Evolutionary conservation across 2,888 invertebrate species (phyloP).

Genomic region (Xiphydria camelus): DNA sequence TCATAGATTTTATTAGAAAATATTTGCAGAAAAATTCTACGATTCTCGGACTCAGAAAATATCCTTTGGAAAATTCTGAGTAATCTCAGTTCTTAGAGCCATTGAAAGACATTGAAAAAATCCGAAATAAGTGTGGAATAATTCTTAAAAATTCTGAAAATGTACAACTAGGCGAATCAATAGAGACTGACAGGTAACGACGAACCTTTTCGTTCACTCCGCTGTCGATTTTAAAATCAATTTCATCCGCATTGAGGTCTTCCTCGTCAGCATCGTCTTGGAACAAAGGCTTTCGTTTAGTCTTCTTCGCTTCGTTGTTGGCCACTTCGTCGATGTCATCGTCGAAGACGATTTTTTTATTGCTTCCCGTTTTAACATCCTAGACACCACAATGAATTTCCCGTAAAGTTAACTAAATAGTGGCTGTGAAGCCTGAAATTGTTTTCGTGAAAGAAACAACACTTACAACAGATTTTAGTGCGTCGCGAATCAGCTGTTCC

Average conservation of each 20-base stretch:
- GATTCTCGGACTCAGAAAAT: too few species aligned
- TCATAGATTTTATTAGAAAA: too few species aligned
- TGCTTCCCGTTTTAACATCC: constrained; percentile 61
- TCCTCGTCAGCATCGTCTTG: constrained; percentile 62
- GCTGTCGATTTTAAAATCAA: constrained; percentile 67
- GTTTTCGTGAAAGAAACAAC: too few species aligned
- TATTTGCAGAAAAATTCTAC: too few species aligned
- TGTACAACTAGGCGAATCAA: too few species aligned
- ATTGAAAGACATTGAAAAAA: too few species aligned
- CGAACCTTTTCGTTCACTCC: constrained; percentile 67
- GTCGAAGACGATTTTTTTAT: constrained; percentile 69
- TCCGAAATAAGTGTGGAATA: too few species aligned
- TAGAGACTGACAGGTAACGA: not conserved
- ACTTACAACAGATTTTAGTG: constrained; percentile 67
- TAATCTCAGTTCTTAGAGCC: constrained; percentile 7
- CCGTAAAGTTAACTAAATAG: not conserved
- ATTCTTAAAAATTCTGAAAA: too few species aligned
- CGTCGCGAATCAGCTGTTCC: constrained; percentile 67
- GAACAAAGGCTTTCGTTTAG: constrained; percentile 30
- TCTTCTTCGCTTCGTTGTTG: constrained; percentile 22
- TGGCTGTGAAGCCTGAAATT: too few species aligned
- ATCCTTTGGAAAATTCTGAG: too few species aligned
- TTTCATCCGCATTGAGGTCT: constrained; percentile 60
- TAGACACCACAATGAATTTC: constrained; percentile 33
- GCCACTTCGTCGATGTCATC: constrained; percentile 56